Evolutionary conservation across 2,113 vertebrate genomes (phyloP), one percentile per base, ranked within the genome.

Genomic region (Mesembrinibis cayennensis): DNA sequence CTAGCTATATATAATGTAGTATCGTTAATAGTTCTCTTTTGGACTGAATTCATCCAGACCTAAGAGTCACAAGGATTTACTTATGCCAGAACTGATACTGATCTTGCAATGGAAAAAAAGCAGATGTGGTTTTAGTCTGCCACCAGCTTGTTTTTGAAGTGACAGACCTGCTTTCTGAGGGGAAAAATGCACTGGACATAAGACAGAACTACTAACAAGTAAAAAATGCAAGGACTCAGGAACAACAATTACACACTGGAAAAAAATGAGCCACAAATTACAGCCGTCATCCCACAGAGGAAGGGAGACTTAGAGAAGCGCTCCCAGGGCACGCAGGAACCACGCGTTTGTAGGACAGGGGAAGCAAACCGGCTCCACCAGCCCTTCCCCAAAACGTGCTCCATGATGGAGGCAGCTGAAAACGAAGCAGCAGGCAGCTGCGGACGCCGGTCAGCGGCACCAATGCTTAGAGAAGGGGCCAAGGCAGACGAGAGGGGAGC

Each of bases 401-500:
- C 42, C 21, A 18, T 2, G 55, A 53, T 0, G 29, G 70, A 17
- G 26, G 5, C 67, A 13, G 21, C 36, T 8, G 19, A 16, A 3
- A 16, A 32, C 11, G 1, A 15, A 44, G 47, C 25, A 32, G 12
- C 4, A 22, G 13, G 17, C 56, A 27, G 59, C 47, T 9, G 29
- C 0, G 2, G 9, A 6, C 13, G 6, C 10, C 20, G 3, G n/a
- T 4, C 21, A 8, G 10, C 4, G 25, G 4, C 17, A 7, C 17
- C 11, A 9, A 16, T 2, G 2, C 45, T 61, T 5, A 27, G 7
- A 10, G 13, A 44, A 45, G 5, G 16, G 2, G 7, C 3, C 22
- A 26, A 17, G 36, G 36, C 7, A 7, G 13, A 4, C 0, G 1
- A 3, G 15, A 5, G 3, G 1, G 1, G 2, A 16, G 3, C 11